Percentiles rank a stretch among this genome's conserved stretches.
Evolutionary conservation across 2,797 vertebrate genomes (phyloP).

Genomic region (Chelonia mydas): DNA sequence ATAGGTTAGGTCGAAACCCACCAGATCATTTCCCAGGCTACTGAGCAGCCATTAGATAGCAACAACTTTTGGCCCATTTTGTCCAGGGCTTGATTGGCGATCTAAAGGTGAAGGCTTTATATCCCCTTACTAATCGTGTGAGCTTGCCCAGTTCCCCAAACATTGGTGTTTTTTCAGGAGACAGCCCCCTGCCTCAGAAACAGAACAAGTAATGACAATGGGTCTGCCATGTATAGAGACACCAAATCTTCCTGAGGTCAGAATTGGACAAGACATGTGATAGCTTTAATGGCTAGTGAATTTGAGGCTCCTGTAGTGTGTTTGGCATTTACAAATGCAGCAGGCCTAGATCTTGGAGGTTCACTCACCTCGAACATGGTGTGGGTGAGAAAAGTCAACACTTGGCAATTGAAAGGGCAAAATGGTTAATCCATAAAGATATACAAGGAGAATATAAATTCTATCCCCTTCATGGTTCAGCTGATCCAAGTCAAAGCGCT

Average conservation of each 20-base stretch:
- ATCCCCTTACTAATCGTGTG: not conserved
- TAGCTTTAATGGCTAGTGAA: not conserved
- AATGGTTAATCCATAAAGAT: not conserved
- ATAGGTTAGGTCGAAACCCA: not conserved
- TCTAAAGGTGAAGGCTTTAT: not conserved
- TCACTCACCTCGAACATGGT: constrained; percentile 16
- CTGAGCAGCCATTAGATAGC: not conserved
- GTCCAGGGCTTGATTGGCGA: not conserved
- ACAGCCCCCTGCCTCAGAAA: not conserved
- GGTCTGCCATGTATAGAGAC: not conserved
- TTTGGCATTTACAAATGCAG: constrained; percentile 6
- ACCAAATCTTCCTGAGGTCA: not conserved
- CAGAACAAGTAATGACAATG: not conserved
- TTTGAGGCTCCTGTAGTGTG: not conserved
- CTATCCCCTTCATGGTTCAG: not conserved
- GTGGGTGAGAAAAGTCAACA: not conserved
- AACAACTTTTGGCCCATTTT: not conserved
- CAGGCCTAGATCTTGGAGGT: not conserved
- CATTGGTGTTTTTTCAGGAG: not conserved
- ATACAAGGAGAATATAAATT: constrained; percentile 3
- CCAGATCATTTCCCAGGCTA: not conserved
- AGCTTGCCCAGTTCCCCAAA: not conserved
- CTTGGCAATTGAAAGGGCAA: constrained; percentile 1
- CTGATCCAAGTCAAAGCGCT: constrained; percentile 5
- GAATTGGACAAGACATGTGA: not conserved